Base-by-base conservation (phyloP, 2,113 vertebrate genomes). In the Anoura caudifer region DNA sequence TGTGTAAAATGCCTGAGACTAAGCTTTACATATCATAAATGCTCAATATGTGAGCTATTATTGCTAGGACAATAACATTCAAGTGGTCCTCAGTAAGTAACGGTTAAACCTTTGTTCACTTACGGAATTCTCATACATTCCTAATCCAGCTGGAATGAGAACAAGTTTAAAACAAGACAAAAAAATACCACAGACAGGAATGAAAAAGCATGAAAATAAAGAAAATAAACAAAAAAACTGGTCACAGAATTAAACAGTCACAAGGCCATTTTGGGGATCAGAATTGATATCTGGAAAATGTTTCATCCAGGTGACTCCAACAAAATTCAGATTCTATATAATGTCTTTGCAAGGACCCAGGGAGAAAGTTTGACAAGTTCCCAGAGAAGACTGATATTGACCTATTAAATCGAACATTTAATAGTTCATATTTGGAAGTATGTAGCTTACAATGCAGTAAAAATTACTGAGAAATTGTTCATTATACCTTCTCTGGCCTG, bases 401-500 rank as follows among this genome's bases (percentile, higher is more conserved):
- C 12, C 14, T 50, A 88, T 15, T 69, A 69, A 76, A 84, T 7
- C 47, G 63, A 94, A 83, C 61, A 88, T 59, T 80, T 79, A 95
- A 89, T 77, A 67, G 94, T 69, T 93, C 31, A 69, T 70, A 26
- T 63, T 63, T 87, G 16, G 33, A 87, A 93, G 52, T 77, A 69
- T 26, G 22, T 45, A 87, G 47, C 45, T 91, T 93, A 72, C 20
- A 28, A 45, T 77, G 54, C 61, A 87, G 33, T 61, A 88, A 88
- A 94, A 87, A 91, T 91, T 45, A 79, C 31, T 11, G 83, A 52
- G n/a, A 77, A 88, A 88, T 65, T 94, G 24, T 88, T 36, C 52
- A 59, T 4, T 91, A 19, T 31, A 75, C 80, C 85, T 94, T 79
- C 83, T 96, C 43, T 76, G 41, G 16, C 5, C 2, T 72, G 17